Conservation (phyloP, 1,140 invertebrate species). For the Samia ricini region DNA sequence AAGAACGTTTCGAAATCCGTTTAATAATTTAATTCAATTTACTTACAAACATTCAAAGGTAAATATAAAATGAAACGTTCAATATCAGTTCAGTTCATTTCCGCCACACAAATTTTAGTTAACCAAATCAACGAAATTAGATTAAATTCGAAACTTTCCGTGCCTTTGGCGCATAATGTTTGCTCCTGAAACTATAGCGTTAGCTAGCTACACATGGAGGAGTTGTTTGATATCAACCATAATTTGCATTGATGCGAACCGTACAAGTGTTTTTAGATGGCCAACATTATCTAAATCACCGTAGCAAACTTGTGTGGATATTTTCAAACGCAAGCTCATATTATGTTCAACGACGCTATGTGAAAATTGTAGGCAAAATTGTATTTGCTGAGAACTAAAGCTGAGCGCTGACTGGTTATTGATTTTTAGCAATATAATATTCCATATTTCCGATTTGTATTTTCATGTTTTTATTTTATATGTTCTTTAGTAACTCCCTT, state of each 20-base stretch:
- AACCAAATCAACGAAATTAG: slow-evolving; percentile 29
- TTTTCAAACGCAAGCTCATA: slow-evolving; percentile 27
- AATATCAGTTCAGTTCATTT: too few relatives aligned
- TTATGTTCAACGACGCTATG: slow-evolving; percentile 47
- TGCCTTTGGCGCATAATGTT: slow-evolving; percentile 20
- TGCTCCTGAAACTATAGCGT: neutral
- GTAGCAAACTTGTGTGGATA: slow-evolving; percentile 21
- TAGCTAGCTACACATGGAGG: slow-evolving; percentile 37
- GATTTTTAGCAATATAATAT: neutral
- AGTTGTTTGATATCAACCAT: slow-evolving; percentile 69
- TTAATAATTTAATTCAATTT: too few relatives aligned
- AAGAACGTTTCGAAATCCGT: too few relatives aligned
- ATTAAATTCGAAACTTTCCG: slow-evolving; percentile 43
- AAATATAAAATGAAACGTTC: too few relatives aligned
- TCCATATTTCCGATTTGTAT: neutral
- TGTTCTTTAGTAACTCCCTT: too few relatives aligned
- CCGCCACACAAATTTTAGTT: neutral
- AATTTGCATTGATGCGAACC: slow-evolving; percentile 65
- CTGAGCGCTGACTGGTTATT: neutral
- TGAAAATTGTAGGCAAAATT: slow-evolving; percentile 29
- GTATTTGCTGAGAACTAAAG: slow-evolving; percentile 30
- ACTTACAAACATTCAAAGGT: too few relatives aligned
- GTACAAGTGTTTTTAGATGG: slow-evolving; percentile 66
- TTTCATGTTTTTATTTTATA: too few relatives aligned
- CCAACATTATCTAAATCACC: slow-evolving; percentile 60